Evolutionary conservation across 2,113 vertebrate species (phyloP).

Genomic region (Burhinus oedicnemus): DNA sequence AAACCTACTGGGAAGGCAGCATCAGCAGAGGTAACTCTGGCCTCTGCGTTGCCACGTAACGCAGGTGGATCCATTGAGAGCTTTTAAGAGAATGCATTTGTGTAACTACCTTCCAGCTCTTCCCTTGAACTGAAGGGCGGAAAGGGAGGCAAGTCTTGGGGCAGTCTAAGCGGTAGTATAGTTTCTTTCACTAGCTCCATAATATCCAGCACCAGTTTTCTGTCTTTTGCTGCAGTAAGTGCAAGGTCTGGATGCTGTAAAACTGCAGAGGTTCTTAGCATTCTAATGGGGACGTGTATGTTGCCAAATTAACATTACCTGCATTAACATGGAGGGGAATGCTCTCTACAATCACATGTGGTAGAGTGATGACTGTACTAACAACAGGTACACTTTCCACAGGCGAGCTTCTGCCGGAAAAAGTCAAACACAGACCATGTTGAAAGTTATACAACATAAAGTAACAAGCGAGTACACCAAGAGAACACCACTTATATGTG

Average conservation of each 20-base stretch:
- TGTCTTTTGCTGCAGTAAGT: not conserved
- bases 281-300: not conserved
- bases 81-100: not conserved
- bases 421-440: not conserved
- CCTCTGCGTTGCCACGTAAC: not conserved
- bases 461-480: not conserved
- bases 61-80: accelerated
- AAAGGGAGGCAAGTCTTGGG: not conserved
- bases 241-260: not conserved
- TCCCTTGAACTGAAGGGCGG: not conserved
- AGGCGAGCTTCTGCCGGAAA: conserved; percentile 80
- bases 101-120: not conserved
- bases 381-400: conserved; percentile 80
- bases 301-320: conserved; percentile 73
- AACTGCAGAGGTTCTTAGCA: not conserved
- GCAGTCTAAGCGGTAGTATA: accelerated
- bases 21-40: not conserved
- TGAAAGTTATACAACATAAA: not conserved
- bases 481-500: not conserved
- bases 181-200: not conserved
- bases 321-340: conserved; percentile 93
- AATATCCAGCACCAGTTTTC: not conserved
- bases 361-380: conserved; percentile 85
- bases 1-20: not conserved
- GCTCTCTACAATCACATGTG: conserved; percentile 88